Conservation (phyloP, 2,797 vertebrate genomes). For the Tragelaphus eurycerus region DNA sequence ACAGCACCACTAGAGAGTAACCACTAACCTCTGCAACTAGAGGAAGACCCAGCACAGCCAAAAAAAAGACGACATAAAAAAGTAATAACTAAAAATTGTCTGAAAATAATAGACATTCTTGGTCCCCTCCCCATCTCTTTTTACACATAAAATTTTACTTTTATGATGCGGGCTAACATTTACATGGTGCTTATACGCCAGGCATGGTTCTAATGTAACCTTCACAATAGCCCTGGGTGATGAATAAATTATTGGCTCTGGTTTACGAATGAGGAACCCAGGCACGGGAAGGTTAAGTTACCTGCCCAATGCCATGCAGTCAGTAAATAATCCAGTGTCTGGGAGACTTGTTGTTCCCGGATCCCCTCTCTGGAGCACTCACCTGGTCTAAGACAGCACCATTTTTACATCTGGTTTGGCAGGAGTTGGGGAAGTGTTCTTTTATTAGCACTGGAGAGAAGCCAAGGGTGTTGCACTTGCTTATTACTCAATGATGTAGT, state of each 20-base stretch:
- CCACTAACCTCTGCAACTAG: neutral
- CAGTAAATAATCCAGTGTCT: neutral
- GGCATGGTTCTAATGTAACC: neutral
- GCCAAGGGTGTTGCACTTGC: too few relatives aligned
- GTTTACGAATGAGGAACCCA: neutral
- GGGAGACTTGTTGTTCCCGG: rapidly evolving
- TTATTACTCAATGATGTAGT: neutral
- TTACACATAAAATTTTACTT: rapidly evolving
- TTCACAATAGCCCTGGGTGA: neutral
- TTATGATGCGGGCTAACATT: rapidly evolving
- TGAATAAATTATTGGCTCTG: neutral
- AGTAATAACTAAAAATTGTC: neutral
- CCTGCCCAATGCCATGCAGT: rapidly evolving
- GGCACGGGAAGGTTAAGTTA: neutral
- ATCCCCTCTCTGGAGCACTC: rapidly evolving
- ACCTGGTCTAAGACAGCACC: neutral
- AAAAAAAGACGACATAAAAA: neutral
- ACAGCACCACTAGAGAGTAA: neutral
- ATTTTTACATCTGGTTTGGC: neutral
- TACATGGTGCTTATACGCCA: too few relatives aligned
- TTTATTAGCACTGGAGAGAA: neutral
- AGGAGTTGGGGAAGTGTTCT: neutral
- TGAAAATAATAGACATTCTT: neutral
- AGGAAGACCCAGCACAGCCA: neutral
- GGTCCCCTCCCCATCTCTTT: too few relatives aligned